A percentile compares a stretch with the other conserved stretches of the same genome.
These are phyloP conservation scores for Megaptera novaeangliae DNA, from an alignment of 2,113 vertebrate genomes.

Conservation along the genomic window DNA sequence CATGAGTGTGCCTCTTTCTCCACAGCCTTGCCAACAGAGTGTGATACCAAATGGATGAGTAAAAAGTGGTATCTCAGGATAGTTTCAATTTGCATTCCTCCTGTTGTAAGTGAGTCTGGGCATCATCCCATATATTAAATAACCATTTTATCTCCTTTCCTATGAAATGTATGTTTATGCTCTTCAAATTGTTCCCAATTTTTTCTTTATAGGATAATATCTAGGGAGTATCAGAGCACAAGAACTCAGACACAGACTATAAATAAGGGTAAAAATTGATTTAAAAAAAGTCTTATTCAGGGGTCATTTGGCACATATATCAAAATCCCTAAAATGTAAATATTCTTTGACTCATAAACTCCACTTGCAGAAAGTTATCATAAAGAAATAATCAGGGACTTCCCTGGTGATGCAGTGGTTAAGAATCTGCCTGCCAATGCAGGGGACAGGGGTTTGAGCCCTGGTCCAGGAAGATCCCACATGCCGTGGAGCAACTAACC, in stretches of 20 bases:
- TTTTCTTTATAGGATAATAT: slow-evolving; percentile 4
- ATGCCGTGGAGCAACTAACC: too few species aligned
- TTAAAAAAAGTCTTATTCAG: neutral
- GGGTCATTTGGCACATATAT: neutral
- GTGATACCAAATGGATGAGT: neutral
- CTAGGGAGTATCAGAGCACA: neutral
- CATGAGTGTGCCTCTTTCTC: neutral
- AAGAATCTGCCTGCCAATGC: too few species aligned
- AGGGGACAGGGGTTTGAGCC: too few species aligned
- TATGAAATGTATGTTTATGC: neutral
- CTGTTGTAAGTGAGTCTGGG: slow-evolving; percentile 4
- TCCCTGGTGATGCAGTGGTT: too few species aligned
- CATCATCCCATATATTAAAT: neutral
- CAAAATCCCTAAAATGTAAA: neutral
- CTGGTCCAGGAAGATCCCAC: too few species aligned
- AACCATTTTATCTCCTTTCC: neutral
- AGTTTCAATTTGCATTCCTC: slow-evolving; percentile 29
- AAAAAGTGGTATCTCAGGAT: neutral
- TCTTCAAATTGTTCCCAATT: neutral
- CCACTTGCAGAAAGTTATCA: neutral
- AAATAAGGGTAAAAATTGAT: neutral
- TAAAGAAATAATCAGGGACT: neutral
- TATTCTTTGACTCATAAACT: neutral
- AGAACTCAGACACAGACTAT: neutral
- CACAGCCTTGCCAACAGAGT: neutral